Evolutionary conservation across 2,888 invertebrate genomes (phyloP).

Genomic region (Drosophila austrosaltans): DNA sequence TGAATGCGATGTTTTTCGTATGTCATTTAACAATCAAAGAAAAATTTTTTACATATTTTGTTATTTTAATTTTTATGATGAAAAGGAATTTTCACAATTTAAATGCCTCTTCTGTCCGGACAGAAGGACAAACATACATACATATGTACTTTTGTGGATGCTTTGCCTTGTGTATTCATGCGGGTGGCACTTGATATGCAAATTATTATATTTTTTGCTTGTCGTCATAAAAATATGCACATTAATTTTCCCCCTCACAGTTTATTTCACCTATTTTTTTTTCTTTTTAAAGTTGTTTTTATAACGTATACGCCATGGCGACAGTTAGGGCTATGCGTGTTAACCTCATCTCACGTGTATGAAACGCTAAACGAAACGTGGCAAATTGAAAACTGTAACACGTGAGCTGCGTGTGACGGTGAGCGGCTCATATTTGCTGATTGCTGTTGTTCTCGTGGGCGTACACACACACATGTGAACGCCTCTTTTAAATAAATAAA

Average conservation of each 20-base stretch:
- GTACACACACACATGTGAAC: conserved; percentile 8
- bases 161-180: conserved; percentile 21
- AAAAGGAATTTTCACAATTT: conserved; percentile 6
- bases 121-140: background rate
- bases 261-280: conserved; percentile 25
- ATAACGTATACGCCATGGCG: conserved; percentile 35
- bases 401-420: conserved; percentile 34
- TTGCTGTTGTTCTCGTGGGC: background rate
- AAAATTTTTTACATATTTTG: conserved; percentile 33
- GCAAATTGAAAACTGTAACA: conserved; percentile 49
- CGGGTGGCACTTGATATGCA: conserved; percentile 67
- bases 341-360: conserved; percentile 25
- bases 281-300: conserved; percentile 30
- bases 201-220: conserved; percentile 45
- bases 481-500: conserved; percentile 13
- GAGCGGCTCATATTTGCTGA: conserved; percentile 5
- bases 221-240: conserved; percentile 73
- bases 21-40: conserved; percentile 36
- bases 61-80: background rate
- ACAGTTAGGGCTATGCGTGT: conserved; percentile 43
- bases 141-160: conserved; percentile 19
- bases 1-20: background rate
- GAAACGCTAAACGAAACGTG: conserved; percentile 53
- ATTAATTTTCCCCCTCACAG: conserved; percentile 60
- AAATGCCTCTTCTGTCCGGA: conserved; percentile 38